A percentile compares a stretch with the other conserved stretches of the same genome.
These are phyloP conservation scores for Cactoblastis cactorum DNA, from an alignment of 2,888 invertebrate species.

Conservation along the genomic window DNA sequence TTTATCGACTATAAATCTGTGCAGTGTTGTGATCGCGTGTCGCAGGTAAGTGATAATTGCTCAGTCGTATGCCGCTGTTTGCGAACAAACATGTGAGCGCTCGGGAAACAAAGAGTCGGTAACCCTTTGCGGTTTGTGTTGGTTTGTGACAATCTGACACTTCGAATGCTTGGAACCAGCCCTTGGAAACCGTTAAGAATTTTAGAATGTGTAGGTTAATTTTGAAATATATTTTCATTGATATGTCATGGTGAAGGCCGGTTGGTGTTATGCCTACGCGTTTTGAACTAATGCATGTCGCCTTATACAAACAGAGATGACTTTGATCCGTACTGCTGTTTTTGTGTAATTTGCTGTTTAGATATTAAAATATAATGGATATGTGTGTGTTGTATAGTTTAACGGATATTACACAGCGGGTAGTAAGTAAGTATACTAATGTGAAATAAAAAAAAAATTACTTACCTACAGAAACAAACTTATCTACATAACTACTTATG, in stretches of 20 bases:
- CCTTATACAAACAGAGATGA: too few relatives aligned
- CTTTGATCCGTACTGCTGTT: too few relatives aligned
- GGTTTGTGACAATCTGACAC: slow-evolving; percentile 54
- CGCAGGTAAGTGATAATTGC: slow-evolving; percentile 78
- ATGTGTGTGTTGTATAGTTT: too few relatives aligned
- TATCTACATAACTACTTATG: too few relatives aligned
- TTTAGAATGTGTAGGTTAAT: neutral
- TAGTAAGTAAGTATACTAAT: too few relatives aligned
- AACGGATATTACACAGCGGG: too few relatives aligned
- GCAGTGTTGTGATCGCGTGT: slow-evolving; percentile 73
- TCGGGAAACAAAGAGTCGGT: slow-evolving; percentile 47
- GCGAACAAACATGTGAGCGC: slow-evolving; percentile 55
- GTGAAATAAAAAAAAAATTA: too few relatives aligned
- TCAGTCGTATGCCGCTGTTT: slow-evolving; percentile 65
- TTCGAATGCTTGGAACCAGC: slow-evolving; percentile 35
- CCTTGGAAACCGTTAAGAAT: slow-evolving; percentile 26
- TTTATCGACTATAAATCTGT: slow-evolving; percentile 77
- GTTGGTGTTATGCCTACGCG: too few relatives aligned
- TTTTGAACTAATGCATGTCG: too few relatives aligned
- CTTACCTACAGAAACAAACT: too few relatives aligned
- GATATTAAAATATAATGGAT: too few relatives aligned
- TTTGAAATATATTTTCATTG: neutral
- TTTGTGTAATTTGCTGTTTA: too few relatives aligned
- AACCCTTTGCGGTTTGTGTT: slow-evolving; percentile 53
- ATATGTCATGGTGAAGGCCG: neutral